Evolutionary conservation across 2,113 vertebrate species (phyloP).

Genomic region (Pseudorectes ferrugineus): DNA sequence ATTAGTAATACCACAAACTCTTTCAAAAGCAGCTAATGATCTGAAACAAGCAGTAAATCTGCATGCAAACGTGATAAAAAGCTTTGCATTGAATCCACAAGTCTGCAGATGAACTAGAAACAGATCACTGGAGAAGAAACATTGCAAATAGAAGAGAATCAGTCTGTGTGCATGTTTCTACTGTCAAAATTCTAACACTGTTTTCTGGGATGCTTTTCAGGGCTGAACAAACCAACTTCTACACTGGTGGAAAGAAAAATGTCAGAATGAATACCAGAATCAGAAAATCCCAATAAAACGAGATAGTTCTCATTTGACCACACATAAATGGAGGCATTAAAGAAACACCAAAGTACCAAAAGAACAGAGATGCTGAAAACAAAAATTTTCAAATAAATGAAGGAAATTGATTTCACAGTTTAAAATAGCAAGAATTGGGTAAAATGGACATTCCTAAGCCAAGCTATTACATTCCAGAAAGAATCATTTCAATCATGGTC

Average conservation of each 20-base stretch:
- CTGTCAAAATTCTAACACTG: not conserved
- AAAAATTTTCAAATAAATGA: not conserved
- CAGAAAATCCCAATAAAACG: not conserved
- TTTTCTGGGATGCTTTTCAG: not conserved
- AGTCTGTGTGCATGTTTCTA: not conserved
- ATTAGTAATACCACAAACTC: conserved; percentile 11
- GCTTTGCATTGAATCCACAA: not conserved
- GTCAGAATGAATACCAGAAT: not conserved
- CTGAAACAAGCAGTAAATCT: conserved; percentile 24
- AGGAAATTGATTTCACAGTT: not conserved
- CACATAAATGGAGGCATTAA: not conserved
- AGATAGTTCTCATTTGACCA: not conserved
- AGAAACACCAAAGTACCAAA: not conserved
- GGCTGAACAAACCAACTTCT: not conserved
- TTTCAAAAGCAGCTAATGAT: conserved; percentile 17
- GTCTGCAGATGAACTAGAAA: not conserved
- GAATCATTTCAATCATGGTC: not conserved
- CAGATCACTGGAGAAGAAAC: conserved; percentile 18
- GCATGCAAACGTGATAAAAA: not conserved
- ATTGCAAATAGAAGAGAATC: not conserved
- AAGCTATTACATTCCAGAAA: not conserved
- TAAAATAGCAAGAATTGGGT: not conserved
- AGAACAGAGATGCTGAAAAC: not conserved
- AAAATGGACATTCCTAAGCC: not conserved
- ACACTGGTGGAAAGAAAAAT: not conserved